Evolutionary conservation across 2,797 vertebrate genomes (phyloP), one percentile per base, ranked within the genome.

Genomic region (Zenarchopterus dispar): DNA sequence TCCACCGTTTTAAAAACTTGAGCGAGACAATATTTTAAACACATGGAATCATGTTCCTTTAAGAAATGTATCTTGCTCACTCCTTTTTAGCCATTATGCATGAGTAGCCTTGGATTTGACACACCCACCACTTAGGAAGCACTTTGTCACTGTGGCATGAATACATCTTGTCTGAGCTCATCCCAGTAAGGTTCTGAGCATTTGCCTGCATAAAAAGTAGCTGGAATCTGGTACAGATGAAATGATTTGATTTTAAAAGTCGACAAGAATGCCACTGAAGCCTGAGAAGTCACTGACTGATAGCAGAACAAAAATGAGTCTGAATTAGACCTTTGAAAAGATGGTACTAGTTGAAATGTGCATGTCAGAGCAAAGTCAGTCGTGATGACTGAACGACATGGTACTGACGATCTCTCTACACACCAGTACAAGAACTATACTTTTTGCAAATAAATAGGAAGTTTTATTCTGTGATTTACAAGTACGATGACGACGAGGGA

Each of bases 261-360:
- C 28, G 23, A 58, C 33, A 63, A 19, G 43, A 53, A 47, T 43
- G 18, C 19, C 23, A 58, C 41, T 1, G 46, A 23, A 53, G 23
- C 47, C 39, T 16, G 33, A 50, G n/a, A 28, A 69, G 51, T 61
- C 57, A 10, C 33, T 56, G 67, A 44, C 23, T 56, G 45, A 56
- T 56, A 52, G 50, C n/a, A n/a, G 28, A 62, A 26, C 45, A 10
- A 0, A 62, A 62, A 36, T 43, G 41, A 36, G 15, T 44, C 17
- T 67, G 42, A 61, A 62, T 26, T 36, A 56, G 36, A 61, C 22
- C 24, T 54, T 39, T 13, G 19, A 44, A 54, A 31, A 33, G 33
- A 56, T 26, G 39, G 26, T 28, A 8, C 46, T 36, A 51, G 28
- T 26, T 50, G 19, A 51, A 33, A 51, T 58, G 15, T 45, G 36